Evolutionary conservation across 2,113 vertebrate genomes (phyloP).

Genomic region (Urocynchramus pylzowi): DNA sequence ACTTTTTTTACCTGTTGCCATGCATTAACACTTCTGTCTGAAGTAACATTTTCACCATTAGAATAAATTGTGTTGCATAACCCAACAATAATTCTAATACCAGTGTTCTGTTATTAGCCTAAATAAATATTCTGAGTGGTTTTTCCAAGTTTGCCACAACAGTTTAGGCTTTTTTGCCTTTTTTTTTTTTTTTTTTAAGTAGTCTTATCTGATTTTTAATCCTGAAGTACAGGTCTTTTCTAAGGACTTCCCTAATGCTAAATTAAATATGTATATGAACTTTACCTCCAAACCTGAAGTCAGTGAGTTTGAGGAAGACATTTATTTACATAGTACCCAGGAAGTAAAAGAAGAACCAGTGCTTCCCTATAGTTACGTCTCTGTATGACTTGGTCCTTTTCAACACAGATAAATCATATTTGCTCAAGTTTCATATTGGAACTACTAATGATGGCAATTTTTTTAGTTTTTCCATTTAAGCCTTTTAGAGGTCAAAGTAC

Average conservation of each 20-base stretch:
- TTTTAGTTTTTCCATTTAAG: background rate
- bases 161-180: background rate
- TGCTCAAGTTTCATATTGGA: background rate
- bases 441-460: background rate
- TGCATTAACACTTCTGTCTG: background rate
- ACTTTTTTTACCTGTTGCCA: background rate
- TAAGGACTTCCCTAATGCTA: background rate
- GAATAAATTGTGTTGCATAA: background rate
- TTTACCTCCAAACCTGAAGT: background rate
- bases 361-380: background rate
- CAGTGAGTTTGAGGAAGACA: background rate
- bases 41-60: background rate
- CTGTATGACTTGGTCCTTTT: background rate
- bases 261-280: background rate
- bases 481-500: background rate
- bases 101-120: background rate
- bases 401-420: background rate
- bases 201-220: background rate
- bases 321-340: background rate
- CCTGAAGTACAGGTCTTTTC: background rate
- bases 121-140: background rate
- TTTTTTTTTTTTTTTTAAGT: background rate
- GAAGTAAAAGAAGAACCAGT: background rate
- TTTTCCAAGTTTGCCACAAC: background rate
- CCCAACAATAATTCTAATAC: background rate